Evolutionary conservation across 2,797 vertebrate genomes (phyloP), one percentile per base, ranked within the genome.

Genomic region (Poecilia wingei): DNA sequence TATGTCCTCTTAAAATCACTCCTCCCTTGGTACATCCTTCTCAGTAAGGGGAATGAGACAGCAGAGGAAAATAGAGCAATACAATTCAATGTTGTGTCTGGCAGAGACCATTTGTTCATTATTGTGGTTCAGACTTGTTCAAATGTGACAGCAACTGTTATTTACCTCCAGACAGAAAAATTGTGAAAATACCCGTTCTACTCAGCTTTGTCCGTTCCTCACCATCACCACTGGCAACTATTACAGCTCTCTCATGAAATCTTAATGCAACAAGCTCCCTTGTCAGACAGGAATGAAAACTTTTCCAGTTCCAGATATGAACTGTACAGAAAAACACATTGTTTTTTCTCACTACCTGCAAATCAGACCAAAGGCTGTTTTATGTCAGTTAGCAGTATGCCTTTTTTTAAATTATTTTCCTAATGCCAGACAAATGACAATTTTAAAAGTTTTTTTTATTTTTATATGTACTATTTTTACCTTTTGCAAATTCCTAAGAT

Each of bases 11-110:
- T 69, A 28, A 74, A 6, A 18, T 59, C 28, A 3, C 6, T 57
- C 70, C 22, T 57, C 22, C 14, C 22, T 59, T 36, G 64, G 46
- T 1, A n/a, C 14, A 20, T 33, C 2, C 33, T 64, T 33, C 57
- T 39, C 31, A 61, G 49, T 64, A 71, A 73, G 79, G 66, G 43
- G 79, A 79, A 84, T 57, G 41, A 45, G 75, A 81, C 66, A 45
- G 47, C 28, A 78, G 68, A 66, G 47, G 46, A 79, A 88, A 88
- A 73, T 59, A 33, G 77, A 82, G 79, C 76, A 82, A 79, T 84
- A 82, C 59, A 79, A 66, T 85, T 69, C 14, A 72, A 78, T 87
- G 80, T 86, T 87, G 76, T 45, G 78, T 70, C 86, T 85, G 85
- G 75, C 75, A 77, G 55, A 70, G 68, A 31, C 53, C 49, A 9